Base-by-base conservation (phyloP, 2,113 vertebrate genomes). In the Cathartes aura region DNA sequence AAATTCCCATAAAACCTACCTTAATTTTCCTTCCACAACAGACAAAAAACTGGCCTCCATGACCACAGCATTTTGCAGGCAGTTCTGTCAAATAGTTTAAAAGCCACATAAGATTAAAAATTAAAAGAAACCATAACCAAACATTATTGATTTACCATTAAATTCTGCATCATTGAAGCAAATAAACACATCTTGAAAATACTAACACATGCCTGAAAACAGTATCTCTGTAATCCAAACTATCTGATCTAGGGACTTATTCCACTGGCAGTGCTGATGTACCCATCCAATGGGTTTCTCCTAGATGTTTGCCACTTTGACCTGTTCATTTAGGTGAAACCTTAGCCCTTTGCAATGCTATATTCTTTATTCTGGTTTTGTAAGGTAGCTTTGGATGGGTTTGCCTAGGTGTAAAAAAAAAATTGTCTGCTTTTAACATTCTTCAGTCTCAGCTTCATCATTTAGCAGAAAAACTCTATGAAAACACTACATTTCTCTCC, bases 101-200 rank as follows among this genome's bases (percentile, higher is more conserved):
- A 80, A 81, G 42, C 36, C 24, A 45, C 4, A 6, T 45, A 20
- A 19, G 43, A 30, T 38, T 83, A 27, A 75, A 75, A 89, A 70
- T 50, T 11, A 11, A 47, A 53, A 53, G 74, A 2, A 1, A 1
- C 6, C 12, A 6, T 7, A 23, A 43, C 9, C 2, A 18, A 53
- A 40, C 5, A 62, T 48, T 6, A 23, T 48, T 58, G 30, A 42
- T 68, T 80, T 83, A 47, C 36, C 4, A 14, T 68, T 82, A 72
- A 72, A 40, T 56, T 83, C 20, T 76, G 36, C 23, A 22, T 15
- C 20, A 32, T 9, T 66, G 18, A 73, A 81, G 7, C 12, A 47
- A 26, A 52, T 52, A 53, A 81, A 45, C 8, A 52, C 20, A 18
- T 40, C 8, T 68, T 71, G 26, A 53, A 85, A 71, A 67, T 60